Evolutionary conservation across 2,797 vertebrate species (phyloP), one percentile per base, ranked within the genome.

Genomic region (Perodicticus potto): DNA sequence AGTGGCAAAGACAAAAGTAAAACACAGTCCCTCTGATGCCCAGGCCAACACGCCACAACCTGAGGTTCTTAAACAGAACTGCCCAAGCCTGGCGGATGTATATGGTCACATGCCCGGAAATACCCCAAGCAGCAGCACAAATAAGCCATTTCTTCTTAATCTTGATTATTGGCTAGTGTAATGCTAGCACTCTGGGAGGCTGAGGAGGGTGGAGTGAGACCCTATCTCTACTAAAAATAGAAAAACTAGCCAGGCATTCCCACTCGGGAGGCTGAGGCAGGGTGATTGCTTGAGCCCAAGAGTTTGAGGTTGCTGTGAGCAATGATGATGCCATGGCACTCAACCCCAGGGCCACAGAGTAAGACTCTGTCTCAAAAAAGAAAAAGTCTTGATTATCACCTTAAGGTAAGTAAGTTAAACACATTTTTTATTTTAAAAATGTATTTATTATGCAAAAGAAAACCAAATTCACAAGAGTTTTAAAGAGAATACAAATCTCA

Each of bases 401-500:
- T 89, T 63, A 88, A 59, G 34, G 10, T 29, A 34, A 89, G 6
- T 72, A 84, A 81, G 6, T 84, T 53, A 70, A 96, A 67, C 16
- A 73, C 1, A n/a, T 74, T 76, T 86, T 37, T 40, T 32, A 76
- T 23, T 40, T 29, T 83, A 59, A 67, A 61, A 40, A 43, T 43
- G 3, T 76, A 74, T 37, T 86, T 84, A 43, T 49, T 65, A 57
- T 55, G 53, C 69, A 91, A n/a, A 16, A 92, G 55, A 59, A 86
- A 77, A 81, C 8, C 59, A 91, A 84, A 93, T 65, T 84, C 69
- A 55, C 43, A 73, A 37, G n/a, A 87, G 77, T 93, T 83, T 92
- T 43, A 69, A 83, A 85, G n/a, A 65, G n/a, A 88, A 37, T 22
- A 32, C 49, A 73, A 13, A 65, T 89, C n/a, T 84, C 37, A 40